Base-by-base conservation (phyloP, 1,140 invertebrate genomes). In the Euschistus heros region DNA sequence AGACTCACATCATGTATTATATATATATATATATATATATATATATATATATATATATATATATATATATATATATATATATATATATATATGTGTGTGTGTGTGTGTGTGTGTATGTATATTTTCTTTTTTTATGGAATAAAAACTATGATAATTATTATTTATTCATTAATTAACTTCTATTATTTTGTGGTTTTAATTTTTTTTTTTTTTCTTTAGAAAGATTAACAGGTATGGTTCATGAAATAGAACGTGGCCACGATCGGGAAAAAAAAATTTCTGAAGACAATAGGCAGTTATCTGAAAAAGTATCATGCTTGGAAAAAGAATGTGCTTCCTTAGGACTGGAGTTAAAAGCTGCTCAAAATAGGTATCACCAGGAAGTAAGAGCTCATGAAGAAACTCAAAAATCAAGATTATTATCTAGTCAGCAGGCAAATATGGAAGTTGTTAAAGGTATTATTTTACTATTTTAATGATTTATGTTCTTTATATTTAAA, bases 251-350 rank as follows among this genome's bases (percentile, higher is more conserved):
- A 68, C 80, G 84, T 8, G 80, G 84, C 26, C 77, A 82, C 24
- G 80, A 84, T 15, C 82, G 87, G 55, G 87, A 95, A 71, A 80
- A 80, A 64, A 84, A 86, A 71, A 80, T 84, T 4, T 78, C 84
- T 26, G 75, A 84, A 65, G 91, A 94, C 70, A 92, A 92, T 72
- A 79, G 84, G 42, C 84, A 85, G 69, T 74, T 95, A 17, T 83
- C 81, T 44, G 90, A 94, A 72, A 85, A 84, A 71, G 84, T 94
- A 44, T 88, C 90, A 18, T 79, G 81, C 20, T 75, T 95, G 68
- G 93, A 97, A 76, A 97, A 97, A 76, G 89, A 90, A 70, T 86
- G 87, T 71, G 90, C 92, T 0, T 86, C 88, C 54, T 77, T 96
- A 26, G 84, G 89, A 61, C 79, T 95, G 22, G 93, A 97, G 76